These are phyloP conservation scores for Nothoprocta perdicaria DNA, from an alignment of 2,113 vertebrate species.

Conservation along the genomic window DNA sequence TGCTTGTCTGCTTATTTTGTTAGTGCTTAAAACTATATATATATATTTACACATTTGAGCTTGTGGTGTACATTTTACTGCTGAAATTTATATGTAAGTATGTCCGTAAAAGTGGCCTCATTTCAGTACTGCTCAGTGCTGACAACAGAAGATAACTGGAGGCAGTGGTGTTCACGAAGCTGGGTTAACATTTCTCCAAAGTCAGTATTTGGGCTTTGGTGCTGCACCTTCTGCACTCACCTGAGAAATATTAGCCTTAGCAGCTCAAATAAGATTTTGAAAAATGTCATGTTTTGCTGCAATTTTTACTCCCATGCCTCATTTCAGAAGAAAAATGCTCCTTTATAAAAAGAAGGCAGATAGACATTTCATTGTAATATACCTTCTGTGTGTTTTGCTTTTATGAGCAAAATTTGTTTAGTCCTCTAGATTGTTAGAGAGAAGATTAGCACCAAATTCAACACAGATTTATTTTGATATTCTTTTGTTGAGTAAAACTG, in stretches of 20 bases:
- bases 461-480: constrained; percentile 37
- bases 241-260: neutral
- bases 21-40: neutral
- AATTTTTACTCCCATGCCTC: constrained; percentile 2
- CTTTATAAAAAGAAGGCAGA: neutral
- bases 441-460: constrained; percentile 14
- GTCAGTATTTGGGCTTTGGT: neutral
- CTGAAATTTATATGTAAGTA: neutral
- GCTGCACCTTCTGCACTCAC: neutral
- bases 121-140: neutral
- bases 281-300: neutral
- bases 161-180: neutral
- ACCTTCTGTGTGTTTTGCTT: neutral
- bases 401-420: constrained; percentile 25
- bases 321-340: neutral
- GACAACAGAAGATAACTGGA: neutral
- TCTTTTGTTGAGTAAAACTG: constrained; percentile 35
- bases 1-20: neutral
- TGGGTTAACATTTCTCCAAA: constrained; percentile 8
- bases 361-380: neutral
- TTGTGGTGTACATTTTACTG: neutral
- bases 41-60: neutral
- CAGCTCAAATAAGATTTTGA: neutral
- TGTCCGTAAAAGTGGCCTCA: neutral
- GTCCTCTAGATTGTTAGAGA: neutral